Evolutionary conservation across 1,140 invertebrate species (phyloP), one percentile per base, ranked within the genome.

Genomic region (Penaeus vannamei): DNA sequence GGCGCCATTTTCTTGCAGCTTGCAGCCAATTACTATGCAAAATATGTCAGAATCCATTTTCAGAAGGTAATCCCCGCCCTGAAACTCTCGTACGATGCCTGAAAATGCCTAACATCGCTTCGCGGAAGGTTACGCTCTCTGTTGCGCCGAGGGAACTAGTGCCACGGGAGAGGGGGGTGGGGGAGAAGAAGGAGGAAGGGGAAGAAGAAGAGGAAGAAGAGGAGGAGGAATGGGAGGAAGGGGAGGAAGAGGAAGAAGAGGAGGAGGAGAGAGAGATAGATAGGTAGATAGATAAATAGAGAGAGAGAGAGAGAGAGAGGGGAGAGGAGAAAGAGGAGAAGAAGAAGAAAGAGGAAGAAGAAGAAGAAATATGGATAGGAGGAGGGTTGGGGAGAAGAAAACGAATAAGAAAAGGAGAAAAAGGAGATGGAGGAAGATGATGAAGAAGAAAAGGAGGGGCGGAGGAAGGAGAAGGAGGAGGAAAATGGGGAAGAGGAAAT

Each of bases 11-110:
- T 88, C 86, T 83, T 88, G 80, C 80, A 88, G 86, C 79, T 88
- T 84, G 86, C 86, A 88, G 86, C 86, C 86, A 88, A 88, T 88
- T 88, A 88, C 86, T 88, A 88, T 88, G 86, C 86, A 88, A 88
- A 88, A 88, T 88, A 88, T 88, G 86, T 88, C 86, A 88, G 86
- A 88, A 88, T 88, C 86, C 86, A 88, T 88, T 88, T 88, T 88
- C 86, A 82, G 86, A 88, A 80, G 86, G 86, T 88, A 88, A 88
- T 88, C 86, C 86, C 62, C 23, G 29, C 79, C 81, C 12, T 60
- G 62, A 83, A 83, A 83, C 86, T 88, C 80, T 59, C 62, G 86
- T 59, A 66, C 86, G 36, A 69, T 66, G 53, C 86, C 86, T 72
- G 86, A 36, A 82, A 88, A 83, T 82, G 61, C 80, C 81, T 83